Evolutionary conservation across 2,797 vertebrate species (phyloP).

Genomic region (Sebastes trivittatus): DNA sequence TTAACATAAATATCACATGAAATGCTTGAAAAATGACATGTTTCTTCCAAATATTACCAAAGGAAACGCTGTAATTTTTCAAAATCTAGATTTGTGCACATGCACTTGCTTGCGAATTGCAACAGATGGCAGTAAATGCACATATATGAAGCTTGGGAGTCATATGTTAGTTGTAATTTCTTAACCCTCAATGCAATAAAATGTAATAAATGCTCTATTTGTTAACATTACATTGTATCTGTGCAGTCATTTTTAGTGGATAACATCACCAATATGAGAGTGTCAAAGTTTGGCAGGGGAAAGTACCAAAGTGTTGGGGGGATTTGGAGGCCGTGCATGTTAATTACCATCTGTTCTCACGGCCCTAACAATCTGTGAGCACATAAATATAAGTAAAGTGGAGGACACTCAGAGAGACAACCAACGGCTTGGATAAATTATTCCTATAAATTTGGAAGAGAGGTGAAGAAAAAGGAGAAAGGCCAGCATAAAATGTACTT

Average conservation of each 20-base stretch:
- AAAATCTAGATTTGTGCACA: not conserved
- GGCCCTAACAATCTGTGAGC: conserved; percentile 43
- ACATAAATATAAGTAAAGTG: conserved; percentile 37
- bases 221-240: not conserved
- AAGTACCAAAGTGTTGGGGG: conserved; percentile 17
- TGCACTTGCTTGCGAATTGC: conserved; percentile 14
- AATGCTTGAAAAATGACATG: not conserved
- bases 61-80: not conserved
- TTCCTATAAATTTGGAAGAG: too few relatives aligned
- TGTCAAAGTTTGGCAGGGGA: conserved; percentile 4
- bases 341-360: conserved; percentile 52
- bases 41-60: not conserved
- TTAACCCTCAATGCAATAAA: not conserved
- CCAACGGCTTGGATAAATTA: too few relatives aligned
- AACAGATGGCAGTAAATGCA: conserved; percentile 58
- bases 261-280: not conserved
- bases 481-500: too few relatives aligned
- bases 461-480: too few relatives aligned
- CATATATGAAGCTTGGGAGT: not conserved
- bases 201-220: conserved; percentile 26
- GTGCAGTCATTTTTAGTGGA: not conserved
- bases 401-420: not conserved
- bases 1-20: not conserved
- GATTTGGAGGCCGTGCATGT: conserved; percentile 9
- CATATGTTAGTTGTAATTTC: not conserved